phyloP scores from a whole-genome alignment of 2,888 invertebrate species.

The Apamea epomidion region DNA sequence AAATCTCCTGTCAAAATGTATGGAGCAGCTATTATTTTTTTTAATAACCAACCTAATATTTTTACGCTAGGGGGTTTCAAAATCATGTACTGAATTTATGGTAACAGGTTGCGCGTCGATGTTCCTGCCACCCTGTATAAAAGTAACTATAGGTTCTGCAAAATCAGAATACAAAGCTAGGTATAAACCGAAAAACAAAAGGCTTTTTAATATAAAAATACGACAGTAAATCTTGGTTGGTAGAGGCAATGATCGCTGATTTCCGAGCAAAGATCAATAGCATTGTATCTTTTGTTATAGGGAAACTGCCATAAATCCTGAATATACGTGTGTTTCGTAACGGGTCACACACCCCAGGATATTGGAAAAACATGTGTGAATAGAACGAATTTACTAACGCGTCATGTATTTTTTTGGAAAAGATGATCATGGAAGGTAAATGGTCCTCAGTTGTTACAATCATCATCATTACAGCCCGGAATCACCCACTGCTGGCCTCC shows the following conservation, averaged over 20 bases:
- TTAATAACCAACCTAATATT: not conserved
- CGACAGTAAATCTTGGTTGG: not conserved
- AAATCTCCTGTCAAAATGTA: not conserved
- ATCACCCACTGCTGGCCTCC: too few species aligned
- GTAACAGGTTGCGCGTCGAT: not conserved
- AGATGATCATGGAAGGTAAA: not conserved
- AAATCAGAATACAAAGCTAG: not conserved
- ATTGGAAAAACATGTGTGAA: not conserved
- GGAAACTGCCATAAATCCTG: not conserved
- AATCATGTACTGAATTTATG: not conserved
- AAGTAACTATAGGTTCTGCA: too few species aligned
- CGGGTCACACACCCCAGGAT: not conserved
- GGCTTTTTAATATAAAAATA: not conserved
- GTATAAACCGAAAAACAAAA: not conserved
- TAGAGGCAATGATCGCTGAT: constrained; percentile 1
- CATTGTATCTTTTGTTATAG: not conserved
- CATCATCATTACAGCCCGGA: too few species aligned
- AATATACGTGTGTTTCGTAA: not conserved
- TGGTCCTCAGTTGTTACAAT: not conserved
- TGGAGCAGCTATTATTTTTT: not conserved
- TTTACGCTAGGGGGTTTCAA: not conserved
- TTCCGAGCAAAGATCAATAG: not conserved
- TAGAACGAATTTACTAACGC: not conserved
- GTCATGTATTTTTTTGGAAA: not conserved
- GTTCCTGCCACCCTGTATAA: not conserved